phyloP scores from a whole-genome alignment of 2,797 vertebrate species.

The Myiotriccus ornatus region DNA sequence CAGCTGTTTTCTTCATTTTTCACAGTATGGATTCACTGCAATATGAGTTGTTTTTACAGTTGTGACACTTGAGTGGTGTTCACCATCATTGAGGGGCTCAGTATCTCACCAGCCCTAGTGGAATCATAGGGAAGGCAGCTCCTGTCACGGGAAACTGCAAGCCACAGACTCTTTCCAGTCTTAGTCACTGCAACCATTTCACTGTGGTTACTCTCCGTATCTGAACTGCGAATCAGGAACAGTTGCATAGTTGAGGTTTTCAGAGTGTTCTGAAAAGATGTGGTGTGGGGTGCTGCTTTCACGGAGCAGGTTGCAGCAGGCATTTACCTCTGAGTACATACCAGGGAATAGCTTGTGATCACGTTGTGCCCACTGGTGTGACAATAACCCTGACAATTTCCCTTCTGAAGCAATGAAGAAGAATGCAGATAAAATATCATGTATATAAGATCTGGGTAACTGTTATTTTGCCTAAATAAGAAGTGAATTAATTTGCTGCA shows the following conservation, averaged over 20 bases:
- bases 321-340: not conserved
- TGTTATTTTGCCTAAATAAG: not conserved
- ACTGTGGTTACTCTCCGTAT: not conserved
- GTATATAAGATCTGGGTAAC: not conserved
- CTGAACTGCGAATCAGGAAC: not conserved
- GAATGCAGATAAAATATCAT: not conserved
- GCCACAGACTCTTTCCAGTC: not conserved
- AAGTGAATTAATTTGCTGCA: not conserved
- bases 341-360: not conserved
- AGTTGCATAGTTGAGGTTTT: not conserved
- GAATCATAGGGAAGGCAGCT: not conserved
- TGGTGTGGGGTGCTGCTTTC: not conserved
- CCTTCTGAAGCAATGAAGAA: not conserved
- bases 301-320: not conserved
- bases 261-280: not conserved
- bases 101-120: not conserved
- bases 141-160: not conserved
- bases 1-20: not conserved
- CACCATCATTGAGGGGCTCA: not conserved
- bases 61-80: not conserved
- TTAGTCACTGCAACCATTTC: not conserved
- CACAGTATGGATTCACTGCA: not conserved
- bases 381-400: not conserved
- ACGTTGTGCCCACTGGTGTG: not conserved
- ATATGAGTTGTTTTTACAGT: not conserved